Evolutionary conservation across 2,113 vertebrate genomes (phyloP), one percentile per base, ranked within the genome.

Genomic region (Pituophis catenifer): DNA sequence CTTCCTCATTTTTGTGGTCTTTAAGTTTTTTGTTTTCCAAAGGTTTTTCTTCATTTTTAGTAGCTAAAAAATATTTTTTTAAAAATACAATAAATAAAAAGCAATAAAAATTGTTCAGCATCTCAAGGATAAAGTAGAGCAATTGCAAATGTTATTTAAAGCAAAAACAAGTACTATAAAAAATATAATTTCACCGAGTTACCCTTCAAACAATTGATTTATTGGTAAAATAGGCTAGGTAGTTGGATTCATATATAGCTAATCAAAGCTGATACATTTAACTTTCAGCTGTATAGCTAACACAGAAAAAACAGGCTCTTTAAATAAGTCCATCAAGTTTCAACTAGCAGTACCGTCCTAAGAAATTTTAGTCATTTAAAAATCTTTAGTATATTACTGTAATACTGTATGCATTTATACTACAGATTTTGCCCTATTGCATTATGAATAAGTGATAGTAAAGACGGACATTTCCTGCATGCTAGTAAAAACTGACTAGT

Each of bases 11-110:
- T 94, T 96, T 97, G 94, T 95, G 97, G 90, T 98, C 97, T 94
- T 98, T 97, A 94, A 98, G 95, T 94, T 98, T 98, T 95, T 97
- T 97, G 90, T 98, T 98, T 97, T 97, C 98, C 93, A 96, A 55
- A 90, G 96, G 97, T 91, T 97, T 96, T 11, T 96, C 97, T 91
- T 98, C 96, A 59, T 97, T 95, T 95, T 96, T 95, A 65, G 94
- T 89, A 91, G 88, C 91, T 96, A 92, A 62, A 97, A 96, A 38
- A 93, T 75, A 44, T 81, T 21, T 44, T 24, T 24, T 95, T 92
- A 92, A 90, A 3, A 24, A 0, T 52, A 59, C 75, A 52, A 44
- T 52, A 48, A 57, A 50, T 3, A 0, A 5, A 90, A 75, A 0
- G 5, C 2, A 29, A 94, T 91, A 21, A 19, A 93, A 94, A 86